Percentiles rank a stretch among this genome's conserved stretches.
Evolutionary conservation across 1,140 invertebrate species (phyloP).

Genomic region (Drosophila biarmipes): DNA sequence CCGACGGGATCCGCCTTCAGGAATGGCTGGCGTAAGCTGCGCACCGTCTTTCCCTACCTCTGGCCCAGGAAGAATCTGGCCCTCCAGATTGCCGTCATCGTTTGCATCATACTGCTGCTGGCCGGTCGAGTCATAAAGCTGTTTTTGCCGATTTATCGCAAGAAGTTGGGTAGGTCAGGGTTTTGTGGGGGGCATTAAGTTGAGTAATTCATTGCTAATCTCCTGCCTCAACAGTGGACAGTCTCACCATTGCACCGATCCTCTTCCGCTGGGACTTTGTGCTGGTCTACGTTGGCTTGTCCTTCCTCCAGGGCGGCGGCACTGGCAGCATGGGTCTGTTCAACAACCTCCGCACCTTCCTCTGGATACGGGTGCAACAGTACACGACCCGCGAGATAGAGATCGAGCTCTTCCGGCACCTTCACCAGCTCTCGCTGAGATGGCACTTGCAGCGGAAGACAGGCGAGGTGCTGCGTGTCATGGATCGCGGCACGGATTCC

Average conservation of each 20-base stretch:
- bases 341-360: slow-evolving; percentile 94
- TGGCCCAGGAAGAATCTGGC: slow-evolving; percentile 94
- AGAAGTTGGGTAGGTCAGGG: slow-evolving; percentile 89
- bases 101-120: slow-evolving; percentile 92
- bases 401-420: slow-evolving; percentile 92
- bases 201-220: slow-evolving; percentile 37
- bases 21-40: slow-evolving; percentile 91
- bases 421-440: slow-evolving; percentile 93
- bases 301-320: slow-evolving; percentile 97
- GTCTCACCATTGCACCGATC: slow-evolving; percentile 87
- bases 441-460: slow-evolving; percentile 98
- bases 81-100: slow-evolving; percentile 93
- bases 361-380: slow-evolving; percentile 98
- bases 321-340: slow-evolving; percentile 96
- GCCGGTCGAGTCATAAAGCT: slow-evolving; percentile 95
- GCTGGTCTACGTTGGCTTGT: slow-evolving; percentile 93
- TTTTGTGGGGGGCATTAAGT: not conserved
- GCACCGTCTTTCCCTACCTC: slow-evolving; percentile 93
- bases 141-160: slow-evolving; percentile 97
- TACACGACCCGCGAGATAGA: slow-evolving; percentile 97
- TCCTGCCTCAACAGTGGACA: slow-evolving; percentile 88
- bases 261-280: slow-evolving; percentile 95
- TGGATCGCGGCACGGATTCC: slow-evolving; percentile 97
- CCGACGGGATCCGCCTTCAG: slow-evolving; percentile 88
- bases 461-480: slow-evolving; percentile 96